Evolutionary conservation across 2,888 invertebrate genomes (phyloP).

Genomic region (Griposia aprilina): DNA sequence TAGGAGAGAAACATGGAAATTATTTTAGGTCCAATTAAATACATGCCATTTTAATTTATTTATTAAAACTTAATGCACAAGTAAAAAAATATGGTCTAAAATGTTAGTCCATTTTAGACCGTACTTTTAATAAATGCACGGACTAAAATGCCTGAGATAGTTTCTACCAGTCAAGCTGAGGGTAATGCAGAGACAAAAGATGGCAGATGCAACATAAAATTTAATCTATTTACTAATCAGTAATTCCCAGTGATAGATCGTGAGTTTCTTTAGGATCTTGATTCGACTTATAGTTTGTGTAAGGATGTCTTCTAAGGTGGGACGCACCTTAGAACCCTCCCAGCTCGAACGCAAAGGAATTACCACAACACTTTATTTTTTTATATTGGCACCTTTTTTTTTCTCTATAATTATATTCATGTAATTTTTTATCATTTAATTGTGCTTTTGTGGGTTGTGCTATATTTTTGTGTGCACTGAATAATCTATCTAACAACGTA

Average conservation of each 20-base stretch:
- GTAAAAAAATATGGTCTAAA: too few species aligned
- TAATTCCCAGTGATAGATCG: not conserved
- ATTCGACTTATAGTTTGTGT: not conserved
- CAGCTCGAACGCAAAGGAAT: not conserved
- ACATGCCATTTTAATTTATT: too few species aligned
- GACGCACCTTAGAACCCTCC: too few species aligned
- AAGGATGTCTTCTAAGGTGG: not conserved
- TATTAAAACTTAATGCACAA: too few species aligned
- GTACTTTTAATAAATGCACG: too few species aligned
- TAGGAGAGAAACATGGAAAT: not conserved
- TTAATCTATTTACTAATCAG: not conserved
- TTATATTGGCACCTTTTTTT: not conserved
- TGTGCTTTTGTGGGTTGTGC: not conserved
- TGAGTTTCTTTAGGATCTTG: not conserved
- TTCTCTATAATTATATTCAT: too few species aligned
- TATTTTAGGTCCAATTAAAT: not conserved
- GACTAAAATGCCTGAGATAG: too few species aligned
- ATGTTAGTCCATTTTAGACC: too few species aligned
- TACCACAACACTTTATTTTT: not conserved
- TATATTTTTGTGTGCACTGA: not conserved
- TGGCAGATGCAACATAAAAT: not conserved
- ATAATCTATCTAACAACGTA: not conserved
- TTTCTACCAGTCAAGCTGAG: too few species aligned
- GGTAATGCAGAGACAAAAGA: too few species aligned
- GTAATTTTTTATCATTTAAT: not conserved